phyloP scores from a whole-genome alignment of 1,140 invertebrate species.

The Hestina assimilis region DNA sequence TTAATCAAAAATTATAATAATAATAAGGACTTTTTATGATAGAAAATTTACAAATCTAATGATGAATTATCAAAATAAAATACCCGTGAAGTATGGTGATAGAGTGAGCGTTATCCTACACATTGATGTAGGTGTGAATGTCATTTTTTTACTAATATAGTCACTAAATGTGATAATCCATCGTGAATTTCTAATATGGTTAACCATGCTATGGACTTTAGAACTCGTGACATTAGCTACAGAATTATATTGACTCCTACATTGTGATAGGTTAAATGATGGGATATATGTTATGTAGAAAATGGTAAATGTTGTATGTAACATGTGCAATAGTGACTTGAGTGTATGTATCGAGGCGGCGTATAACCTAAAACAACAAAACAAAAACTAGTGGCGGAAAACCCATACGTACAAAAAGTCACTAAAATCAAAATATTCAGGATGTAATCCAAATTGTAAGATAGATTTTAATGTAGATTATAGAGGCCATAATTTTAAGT shows the following conservation, averaged over 20 bases:
- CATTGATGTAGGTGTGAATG: conserved; percentile 66
- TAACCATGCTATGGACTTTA: conserved; percentile 35
- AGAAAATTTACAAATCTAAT: not conserved
- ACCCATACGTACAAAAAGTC: conserved; percentile 20
- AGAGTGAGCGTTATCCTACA: conserved; percentile 59
- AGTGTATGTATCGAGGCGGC: conserved; percentile 56
- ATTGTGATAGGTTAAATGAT: conserved; percentile 42
- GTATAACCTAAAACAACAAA: conserved; percentile 77
- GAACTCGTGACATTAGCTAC: conserved; percentile 37
- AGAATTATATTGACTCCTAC: conserved; percentile 37
- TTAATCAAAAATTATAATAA: too few species aligned
- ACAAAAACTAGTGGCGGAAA: conserved; percentile 26
- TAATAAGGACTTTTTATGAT: not conserved
- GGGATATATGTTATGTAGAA: conserved; percentile 48
- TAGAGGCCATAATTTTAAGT: too few species aligned
- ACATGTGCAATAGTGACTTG: conserved; percentile 47
- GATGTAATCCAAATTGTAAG: not conserved
- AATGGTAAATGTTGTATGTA: conserved; percentile 48
- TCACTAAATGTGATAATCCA: conserved; percentile 60
- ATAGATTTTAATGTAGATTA: too few species aligned
- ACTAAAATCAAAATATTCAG: not conserved
- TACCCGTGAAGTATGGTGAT: conserved; percentile 64
- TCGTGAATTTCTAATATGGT: conserved; percentile 38
- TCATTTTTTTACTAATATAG: conserved; percentile 72
- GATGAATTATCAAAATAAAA: conserved; percentile 39